Conservation (phyloP, 2,113 vertebrate species). For the Hucho hucho region DNA sequence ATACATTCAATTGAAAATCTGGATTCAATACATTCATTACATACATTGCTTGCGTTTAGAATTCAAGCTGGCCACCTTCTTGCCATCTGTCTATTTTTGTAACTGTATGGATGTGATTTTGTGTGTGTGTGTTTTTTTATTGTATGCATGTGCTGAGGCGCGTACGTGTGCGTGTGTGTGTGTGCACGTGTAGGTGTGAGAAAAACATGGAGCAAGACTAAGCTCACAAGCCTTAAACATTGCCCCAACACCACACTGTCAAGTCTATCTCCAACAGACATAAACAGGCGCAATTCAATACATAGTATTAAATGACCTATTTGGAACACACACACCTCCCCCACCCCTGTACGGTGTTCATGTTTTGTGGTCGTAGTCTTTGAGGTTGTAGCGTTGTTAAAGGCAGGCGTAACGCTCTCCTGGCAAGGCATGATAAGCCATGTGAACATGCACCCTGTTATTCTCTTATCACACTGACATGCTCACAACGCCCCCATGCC, state of each 20-base stretch:
- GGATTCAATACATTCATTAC: slow-evolving; percentile 9
- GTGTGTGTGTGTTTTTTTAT: not conserved
- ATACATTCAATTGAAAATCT: not conserved
- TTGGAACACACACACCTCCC: slow-evolving; percentile 13
- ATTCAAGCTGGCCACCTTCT: slow-evolving; percentile 2
- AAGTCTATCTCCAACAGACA: not conserved
- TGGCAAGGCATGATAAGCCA: slow-evolving; percentile 68
- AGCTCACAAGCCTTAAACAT: not conserved
- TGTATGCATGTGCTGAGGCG: no score
- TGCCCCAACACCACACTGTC: not conserved
- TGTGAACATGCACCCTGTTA: slow-evolving; percentile 69
- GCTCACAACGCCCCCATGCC: slow-evolving; percentile 61
- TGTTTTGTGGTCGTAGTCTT: slow-evolving; percentile 32
- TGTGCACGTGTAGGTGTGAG: not conserved
- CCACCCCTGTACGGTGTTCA: slow-evolving; percentile 24
- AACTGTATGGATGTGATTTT: not conserved
- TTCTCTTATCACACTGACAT: slow-evolving; percentile 70
- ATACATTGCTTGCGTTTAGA: slow-evolving; percentile 11
- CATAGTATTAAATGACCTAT: slow-evolving; percentile 25
- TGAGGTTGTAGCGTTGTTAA: slow-evolving; percentile 53
- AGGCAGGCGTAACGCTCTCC: slow-evolving; percentile 54
- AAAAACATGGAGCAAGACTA: not conserved
- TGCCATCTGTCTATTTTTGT: not conserved
- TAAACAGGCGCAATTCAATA: slow-evolving; percentile 24
- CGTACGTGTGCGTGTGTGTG: not conserved